Base-by-base conservation (phyloP, 2,113 vertebrate genomes). In the Fukomys damarensis region DNA sequence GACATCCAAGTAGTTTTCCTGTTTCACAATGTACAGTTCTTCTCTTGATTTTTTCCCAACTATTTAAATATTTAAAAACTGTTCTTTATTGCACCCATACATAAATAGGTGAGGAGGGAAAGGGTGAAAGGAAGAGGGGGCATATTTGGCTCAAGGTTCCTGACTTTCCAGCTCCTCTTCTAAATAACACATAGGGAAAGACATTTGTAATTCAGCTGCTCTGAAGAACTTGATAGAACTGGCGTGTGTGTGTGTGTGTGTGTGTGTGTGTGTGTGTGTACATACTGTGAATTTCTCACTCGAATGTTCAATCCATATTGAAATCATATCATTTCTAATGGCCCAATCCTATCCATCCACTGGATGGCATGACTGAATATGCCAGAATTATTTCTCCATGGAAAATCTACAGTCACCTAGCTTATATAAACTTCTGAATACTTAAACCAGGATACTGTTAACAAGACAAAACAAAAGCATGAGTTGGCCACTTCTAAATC, bases 1-100 rank as follows among this genome's bases (percentile, higher is more conserved):
- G 61, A 66, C 61, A 83, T 72, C 38, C 41, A 66, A 4, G 77
- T 26, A 70, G 46, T 41, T 24, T 72, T 30, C 17, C 59, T 30
- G 22, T 41, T 43, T 46, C 59, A 84, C 83, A 84, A 85, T 82
- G 59, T 54, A 17, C 1, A 72, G 30, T n/a, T 85, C 26, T 85
- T 77, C 56, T 86, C 72, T 63, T 38, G 28, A 59, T 65, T 77
- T 66, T 82, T 61, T 41, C 22, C 49, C 68, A 86, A 54, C 58
- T 16, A 8, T 61, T 89, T 52, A 80, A 87, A 96, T 80, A 86
- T 65, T 86, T 76, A 59, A 93, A 94, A 93, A 49, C 13, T 46
- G 9, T 66, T 59, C 82, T 92, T 66, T 86, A 93, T 28, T 59
- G 61, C 7, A 89, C 16, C 59, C 35, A 30, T 54, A 35, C 52